These are phyloP conservation scores for Neopipo cinnamomea DNA, from an alignment of 2,113 vertebrate species.

Conservation along the genomic window DNA sequence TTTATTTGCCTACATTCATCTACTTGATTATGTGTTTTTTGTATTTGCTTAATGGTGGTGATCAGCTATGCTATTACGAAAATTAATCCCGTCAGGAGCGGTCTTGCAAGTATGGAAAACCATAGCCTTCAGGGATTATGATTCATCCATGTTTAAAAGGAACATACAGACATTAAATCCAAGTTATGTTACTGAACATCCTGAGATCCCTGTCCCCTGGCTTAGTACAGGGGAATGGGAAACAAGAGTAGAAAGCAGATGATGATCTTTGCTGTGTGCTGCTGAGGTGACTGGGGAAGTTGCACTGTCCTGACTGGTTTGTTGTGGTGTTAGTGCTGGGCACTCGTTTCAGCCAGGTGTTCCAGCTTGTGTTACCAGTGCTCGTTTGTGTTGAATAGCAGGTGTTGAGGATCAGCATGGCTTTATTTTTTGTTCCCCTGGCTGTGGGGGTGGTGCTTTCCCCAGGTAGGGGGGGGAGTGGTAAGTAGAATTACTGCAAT, in stretches of 20 bases:
- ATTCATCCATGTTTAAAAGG: not conserved
- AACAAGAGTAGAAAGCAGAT: not conserved
- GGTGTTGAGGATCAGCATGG: not conserved
- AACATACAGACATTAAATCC: not conserved
- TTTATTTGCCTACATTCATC: not conserved
- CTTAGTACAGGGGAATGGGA: not conserved
- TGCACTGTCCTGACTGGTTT: not conserved
- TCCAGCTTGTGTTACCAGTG: not conserved
- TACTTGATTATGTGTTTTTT: not conserved
- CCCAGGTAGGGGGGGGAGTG: not conserved
- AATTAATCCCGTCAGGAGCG: not conserved
- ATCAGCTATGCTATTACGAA: not conserved
- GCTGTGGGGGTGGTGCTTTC: not conserved
- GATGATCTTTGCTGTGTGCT: not conserved
- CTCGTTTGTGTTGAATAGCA: not conserved
- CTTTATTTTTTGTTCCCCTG: not conserved
- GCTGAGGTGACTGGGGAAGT: not conserved
- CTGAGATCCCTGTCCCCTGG: not conserved
- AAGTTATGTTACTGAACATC: not conserved
- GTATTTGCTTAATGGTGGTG: not conserved
- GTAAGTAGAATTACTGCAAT: fast-evolving
- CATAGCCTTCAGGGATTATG: not conserved
- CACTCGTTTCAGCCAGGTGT: not conserved
- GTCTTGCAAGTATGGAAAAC: constrained; percentile 1
- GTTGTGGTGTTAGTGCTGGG: not conserved